phyloP scores from a whole-genome alignment of 2,888 invertebrate species.

The Pollenia labialis region DNA sequence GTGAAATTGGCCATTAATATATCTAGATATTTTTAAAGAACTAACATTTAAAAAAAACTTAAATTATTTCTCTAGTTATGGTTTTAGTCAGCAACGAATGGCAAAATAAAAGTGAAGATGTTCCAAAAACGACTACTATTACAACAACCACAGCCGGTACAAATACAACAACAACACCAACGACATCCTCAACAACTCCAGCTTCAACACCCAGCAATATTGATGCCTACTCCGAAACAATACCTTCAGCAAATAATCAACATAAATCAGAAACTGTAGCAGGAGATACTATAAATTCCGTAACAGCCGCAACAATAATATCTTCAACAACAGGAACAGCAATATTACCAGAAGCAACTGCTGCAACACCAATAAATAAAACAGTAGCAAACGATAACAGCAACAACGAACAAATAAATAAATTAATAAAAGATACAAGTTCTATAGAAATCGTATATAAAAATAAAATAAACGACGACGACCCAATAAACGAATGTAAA shows the following conservation, averaged over 20 bases:
- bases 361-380: slow-evolving; percentile 50
- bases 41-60: too few relatives aligned
- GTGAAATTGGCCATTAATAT: too few relatives aligned
- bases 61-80: slow-evolving; percentile 78
- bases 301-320: slow-evolving; percentile 10
- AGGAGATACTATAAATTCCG: slow-evolving; percentile 54
- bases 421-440: slow-evolving; percentile 65
- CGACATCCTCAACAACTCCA: slow-evolving; percentile 71
- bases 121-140: slow-evolving; percentile 75
- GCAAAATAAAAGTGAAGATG: slow-evolving; percentile 79
- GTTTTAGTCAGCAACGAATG: slow-evolving; percentile 83
- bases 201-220: slow-evolving; percentile 54
- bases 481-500: slow-evolving; percentile 56
- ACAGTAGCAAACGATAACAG: slow-evolving; percentile 68
- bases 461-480: slow-evolving; percentile 54
- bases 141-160: slow-evolving; percentile 70
- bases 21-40: too few relatives aligned
- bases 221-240: slow-evolving; percentile 55
- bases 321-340: slow-evolving; percentile 17
- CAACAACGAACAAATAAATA: slow-evolving; percentile 59
- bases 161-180: slow-evolving; percentile 49
- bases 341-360: slow-evolving; percentile 22
- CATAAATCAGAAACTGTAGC: slow-evolving; percentile 48
- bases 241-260: slow-evolving; percentile 40
- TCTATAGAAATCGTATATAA: slow-evolving; percentile 65